Evolutionary conservation across 2,888 invertebrate genomes (phyloP), one percentile per base, ranked within the genome.

Genomic region (Callyntrura guangdongensis): DNA sequence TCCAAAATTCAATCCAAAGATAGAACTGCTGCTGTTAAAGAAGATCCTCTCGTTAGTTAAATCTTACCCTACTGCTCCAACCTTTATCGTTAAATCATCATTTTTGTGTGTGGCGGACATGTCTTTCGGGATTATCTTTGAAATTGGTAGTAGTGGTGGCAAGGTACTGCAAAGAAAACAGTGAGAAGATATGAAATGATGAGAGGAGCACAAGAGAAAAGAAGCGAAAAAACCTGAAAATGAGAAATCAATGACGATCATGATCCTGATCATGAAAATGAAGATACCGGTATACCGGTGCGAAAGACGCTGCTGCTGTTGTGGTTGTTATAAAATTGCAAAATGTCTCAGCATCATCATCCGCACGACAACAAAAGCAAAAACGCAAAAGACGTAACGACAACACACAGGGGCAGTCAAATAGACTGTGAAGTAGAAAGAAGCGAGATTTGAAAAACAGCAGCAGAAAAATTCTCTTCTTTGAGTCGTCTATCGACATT

Each of bases 401-500:
- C 59, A 59, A n/a, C 59, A 59, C 36, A 36, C 2, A 2, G 36
- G 36, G 3, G 6, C 3, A 36, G 36, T 6, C 3, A 36, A 36
- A 36, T 2, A 36, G 36, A 36, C 36, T 36, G 6, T 36, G 36
- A 36, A 36, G 6, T 6, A 36, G 36, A 36, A 36, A 36, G 36
- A 36, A 36, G 36, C 6, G 36, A 36, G 36, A 36, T 36, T 2
- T 4, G 36, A 36, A 6, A 36, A 36, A 36, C 36, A 36, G 36
- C 36, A 36, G 2, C 36, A 36, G 36, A 36, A 36, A 36, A 36
- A 36, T 36, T 36, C 36, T 36, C 36, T 36, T 36, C 36, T 59
- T 17, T n/a, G 17, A n/a, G 17, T 59, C 59, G 59, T 59, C 59
- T 17, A 59, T 59, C 59, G 59, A 59, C 59, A 59, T 59, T 59